phyloP scores from a whole-genome alignment of 2,113 vertebrate genomes.

The Oreochromis tanganicae region DNA sequence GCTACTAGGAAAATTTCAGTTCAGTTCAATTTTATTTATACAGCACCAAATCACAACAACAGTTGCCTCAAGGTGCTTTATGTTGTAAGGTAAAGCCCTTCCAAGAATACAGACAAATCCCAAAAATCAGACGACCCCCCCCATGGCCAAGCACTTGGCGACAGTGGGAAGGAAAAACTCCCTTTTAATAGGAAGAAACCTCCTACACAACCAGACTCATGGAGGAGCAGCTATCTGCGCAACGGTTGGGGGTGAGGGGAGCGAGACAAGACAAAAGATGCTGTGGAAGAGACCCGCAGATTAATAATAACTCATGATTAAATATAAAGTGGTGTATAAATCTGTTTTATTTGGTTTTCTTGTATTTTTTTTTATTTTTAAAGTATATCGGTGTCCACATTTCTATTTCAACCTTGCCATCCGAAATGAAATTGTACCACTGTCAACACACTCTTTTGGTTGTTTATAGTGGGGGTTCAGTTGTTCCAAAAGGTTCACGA shows the following conservation, averaged over 20 bases:
- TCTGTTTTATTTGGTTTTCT: not conserved
- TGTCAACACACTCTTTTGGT: not conserved
- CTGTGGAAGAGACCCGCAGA: not conserved
- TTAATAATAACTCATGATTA: not conserved
- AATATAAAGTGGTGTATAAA: not conserved
- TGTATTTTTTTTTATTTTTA: not conserved
- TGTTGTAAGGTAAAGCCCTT: not conserved
- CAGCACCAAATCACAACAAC: not conserved
- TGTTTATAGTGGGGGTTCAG: not conserved
- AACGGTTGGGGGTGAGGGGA: accelerated
- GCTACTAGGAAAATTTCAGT: not conserved
- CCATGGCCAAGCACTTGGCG: not conserved
- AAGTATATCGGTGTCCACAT: not conserved
- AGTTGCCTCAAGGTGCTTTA: not conserved
- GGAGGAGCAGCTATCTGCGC: not conserved
- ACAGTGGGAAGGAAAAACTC: not conserved
- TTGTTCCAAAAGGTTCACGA: not conserved
- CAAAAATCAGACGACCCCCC: not conserved
- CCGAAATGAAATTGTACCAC: not conserved
- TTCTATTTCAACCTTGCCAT: not conserved
- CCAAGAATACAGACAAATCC: not conserved
- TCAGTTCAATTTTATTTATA: not conserved
- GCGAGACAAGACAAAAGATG: not conserved
- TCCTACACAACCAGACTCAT: not conserved
- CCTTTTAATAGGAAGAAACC: not conserved